Percentiles rank a stretch among this genome's conserved stretches.
These are phyloP conservation scores for Tor tambroides DNA, from an alignment of 2,113 vertebrate genomes.

Conservation along the genomic window DNA sequence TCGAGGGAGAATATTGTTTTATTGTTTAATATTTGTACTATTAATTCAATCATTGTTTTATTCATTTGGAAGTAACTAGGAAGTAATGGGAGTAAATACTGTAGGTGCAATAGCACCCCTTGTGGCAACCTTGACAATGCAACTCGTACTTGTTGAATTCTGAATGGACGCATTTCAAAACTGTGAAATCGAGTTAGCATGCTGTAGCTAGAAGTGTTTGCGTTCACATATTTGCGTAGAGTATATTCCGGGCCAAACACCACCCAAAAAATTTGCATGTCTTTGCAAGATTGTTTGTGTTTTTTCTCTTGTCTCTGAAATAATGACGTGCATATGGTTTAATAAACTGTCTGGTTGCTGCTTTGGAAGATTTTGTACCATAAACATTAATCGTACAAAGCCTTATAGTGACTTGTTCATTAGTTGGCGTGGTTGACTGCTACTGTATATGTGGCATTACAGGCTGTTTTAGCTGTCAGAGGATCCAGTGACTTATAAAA, in stretches of 20 bases:
- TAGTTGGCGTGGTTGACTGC: neutral
- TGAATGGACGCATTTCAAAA: neutral
- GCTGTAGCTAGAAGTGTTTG: neutral
- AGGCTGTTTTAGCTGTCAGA: constrained; percentile 4
- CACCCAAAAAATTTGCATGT: constrained; percentile 12
- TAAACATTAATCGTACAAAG: neutral
- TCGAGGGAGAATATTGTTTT: too few species aligned
- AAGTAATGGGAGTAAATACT: neutral
- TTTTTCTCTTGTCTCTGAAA: constrained; percentile 24
- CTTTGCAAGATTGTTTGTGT: neutral
- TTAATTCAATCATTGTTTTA: neutral
- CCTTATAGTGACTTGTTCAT: constrained; percentile 19
- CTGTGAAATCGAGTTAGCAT: neutral
- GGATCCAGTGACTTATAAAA: constrained; percentile 11
- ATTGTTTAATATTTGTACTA: neutral
- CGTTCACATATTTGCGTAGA: neutral
- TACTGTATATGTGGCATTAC: constrained; percentile 19
- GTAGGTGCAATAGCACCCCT: neutral
- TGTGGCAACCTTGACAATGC: neutral
- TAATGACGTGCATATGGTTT: constrained; percentile 21
- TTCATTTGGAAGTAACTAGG: neutral
- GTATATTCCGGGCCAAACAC: neutral
- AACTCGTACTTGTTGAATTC: neutral
- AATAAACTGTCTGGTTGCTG: constrained; percentile 13
- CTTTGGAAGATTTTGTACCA: constrained; percentile 23